Conservation (phyloP, 2,113 vertebrate species). For the Acrocephalus kingi region DNA sequence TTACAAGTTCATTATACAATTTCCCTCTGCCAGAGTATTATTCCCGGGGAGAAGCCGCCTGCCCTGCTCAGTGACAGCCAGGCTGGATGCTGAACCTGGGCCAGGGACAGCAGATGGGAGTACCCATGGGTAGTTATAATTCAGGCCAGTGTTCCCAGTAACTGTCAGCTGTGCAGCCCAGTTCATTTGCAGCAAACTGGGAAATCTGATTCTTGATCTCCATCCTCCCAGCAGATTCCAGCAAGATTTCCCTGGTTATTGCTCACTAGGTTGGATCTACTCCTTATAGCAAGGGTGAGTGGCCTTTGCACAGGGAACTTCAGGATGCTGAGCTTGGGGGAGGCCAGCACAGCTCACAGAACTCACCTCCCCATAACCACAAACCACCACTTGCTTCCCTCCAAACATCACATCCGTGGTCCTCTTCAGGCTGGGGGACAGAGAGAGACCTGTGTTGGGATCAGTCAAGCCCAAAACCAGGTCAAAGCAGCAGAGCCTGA, state of each 20-base stretch:
- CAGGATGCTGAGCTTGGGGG: background rate
- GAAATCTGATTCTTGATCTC: background rate
- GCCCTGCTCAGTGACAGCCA: background rate
- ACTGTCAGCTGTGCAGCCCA: background rate
- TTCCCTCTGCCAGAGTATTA: background rate
- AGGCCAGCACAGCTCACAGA: background rate
- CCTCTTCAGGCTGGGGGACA: constrained; percentile 89
- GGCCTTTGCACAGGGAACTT: background rate
- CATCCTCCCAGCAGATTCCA: background rate
- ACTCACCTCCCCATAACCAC: constrained; percentile 97
- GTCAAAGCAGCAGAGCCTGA: background rate
- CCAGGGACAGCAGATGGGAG: constrained; percentile 41
- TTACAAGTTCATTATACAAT: background rate
- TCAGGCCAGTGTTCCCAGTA: background rate
- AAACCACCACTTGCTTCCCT: constrained; percentile 97
- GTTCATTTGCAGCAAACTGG: background rate
- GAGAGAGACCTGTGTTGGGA: constrained; percentile 53
- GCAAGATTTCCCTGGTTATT: background rate
- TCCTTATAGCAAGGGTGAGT: background rate
- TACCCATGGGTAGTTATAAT: background rate
- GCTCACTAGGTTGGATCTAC: background rate
- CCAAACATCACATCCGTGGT: constrained; percentile 99
- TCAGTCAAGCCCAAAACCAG: background rate
- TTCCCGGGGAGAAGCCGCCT: background rate
- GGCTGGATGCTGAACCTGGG: background rate